Percentiles rank a stretch among this genome's conserved stretches.
Evolutionary conservation across 2,113 vertebrate species (phyloP).

Genomic region (Vombatus ursinus): DNA sequence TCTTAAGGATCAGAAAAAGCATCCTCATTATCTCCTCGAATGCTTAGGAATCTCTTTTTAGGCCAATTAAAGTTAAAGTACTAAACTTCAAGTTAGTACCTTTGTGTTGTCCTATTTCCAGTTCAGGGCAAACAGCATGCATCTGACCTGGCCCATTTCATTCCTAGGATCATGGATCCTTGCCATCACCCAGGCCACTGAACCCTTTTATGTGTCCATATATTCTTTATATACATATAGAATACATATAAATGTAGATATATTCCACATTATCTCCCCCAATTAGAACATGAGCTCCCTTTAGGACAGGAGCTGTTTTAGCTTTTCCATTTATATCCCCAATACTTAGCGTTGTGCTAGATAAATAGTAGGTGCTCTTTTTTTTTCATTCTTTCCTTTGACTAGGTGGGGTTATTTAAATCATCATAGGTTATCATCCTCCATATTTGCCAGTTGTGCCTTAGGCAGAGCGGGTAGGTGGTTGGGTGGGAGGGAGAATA

Average conservation of each 20-base stretch:
- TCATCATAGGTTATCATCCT: background rate
- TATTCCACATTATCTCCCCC: too few species aligned
- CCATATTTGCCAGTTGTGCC: background rate
- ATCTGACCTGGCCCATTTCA: too few species aligned
- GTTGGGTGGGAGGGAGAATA: background rate
- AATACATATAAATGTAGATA: too few species aligned
- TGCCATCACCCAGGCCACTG: too few species aligned
- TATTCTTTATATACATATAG: background rate
- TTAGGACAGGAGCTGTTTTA: background rate
- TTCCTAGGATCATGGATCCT: too few species aligned
- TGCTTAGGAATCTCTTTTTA: too few species aligned
- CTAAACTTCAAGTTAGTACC: too few species aligned
- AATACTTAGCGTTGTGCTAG: background rate
- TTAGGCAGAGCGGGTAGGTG: background rate
- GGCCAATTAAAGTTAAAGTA: too few species aligned
- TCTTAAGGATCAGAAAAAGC: background rate
- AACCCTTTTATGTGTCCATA: too few species aligned
- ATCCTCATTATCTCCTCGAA: too few species aligned
- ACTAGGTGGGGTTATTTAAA: background rate
- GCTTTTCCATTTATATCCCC: background rate
- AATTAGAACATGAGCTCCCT: background rate
- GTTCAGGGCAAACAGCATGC: too few species aligned
- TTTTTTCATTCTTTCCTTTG: background rate
- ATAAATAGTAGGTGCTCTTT: background rate
- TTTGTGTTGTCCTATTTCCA: too few species aligned